A percentile compares a stretch with the other conserved stretches of the same genome.
Conservation (phyloP, 2,113 vertebrate genomes). For the Lanius collurio region DNA sequence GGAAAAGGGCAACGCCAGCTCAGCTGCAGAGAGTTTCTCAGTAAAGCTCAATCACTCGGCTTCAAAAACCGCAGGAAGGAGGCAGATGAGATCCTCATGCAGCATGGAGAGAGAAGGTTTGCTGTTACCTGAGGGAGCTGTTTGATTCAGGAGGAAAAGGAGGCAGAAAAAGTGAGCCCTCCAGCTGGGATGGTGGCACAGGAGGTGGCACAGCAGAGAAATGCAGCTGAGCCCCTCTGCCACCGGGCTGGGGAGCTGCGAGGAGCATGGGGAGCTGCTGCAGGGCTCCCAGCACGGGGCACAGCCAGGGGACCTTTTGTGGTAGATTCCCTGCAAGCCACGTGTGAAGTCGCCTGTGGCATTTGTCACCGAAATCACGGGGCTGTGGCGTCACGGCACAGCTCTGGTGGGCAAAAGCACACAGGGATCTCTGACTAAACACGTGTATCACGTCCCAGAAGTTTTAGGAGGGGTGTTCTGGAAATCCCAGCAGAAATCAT, state of each 20-base stretch:
- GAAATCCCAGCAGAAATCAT: neutral
- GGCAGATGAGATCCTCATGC: slow-evolving; percentile 34
- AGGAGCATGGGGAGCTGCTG: neutral
- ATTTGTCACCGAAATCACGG: fast-evolving
- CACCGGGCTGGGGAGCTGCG: neutral
- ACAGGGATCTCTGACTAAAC: neutral
- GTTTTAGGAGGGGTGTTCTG: neutral
- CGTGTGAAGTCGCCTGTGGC: fast-evolving
- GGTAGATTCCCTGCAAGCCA: neutral
- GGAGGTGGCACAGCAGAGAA: neutral
- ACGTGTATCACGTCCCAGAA: fast-evolving
- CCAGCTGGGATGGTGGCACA: fast-evolving
- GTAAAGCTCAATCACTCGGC: slow-evolving; percentile 66
- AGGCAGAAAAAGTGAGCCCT: neutral
- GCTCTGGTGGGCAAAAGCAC: neutral
- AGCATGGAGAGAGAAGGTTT: neutral
- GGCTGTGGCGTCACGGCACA: neutral
- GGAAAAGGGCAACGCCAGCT: neutral
- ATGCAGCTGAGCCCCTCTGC: neutral
- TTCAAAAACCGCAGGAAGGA: slow-evolving; percentile 72
- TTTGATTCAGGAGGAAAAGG: neutral
- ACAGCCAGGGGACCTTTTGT: neutral
- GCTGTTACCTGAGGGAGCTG: slow-evolving; percentile 45
- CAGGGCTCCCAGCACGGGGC: neutral
- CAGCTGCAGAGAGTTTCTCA: slow-evolving; percentile 67